Base-by-base conservation (phyloP, 2,113 vertebrate genomes). In the Lampris incognitus region DNA sequence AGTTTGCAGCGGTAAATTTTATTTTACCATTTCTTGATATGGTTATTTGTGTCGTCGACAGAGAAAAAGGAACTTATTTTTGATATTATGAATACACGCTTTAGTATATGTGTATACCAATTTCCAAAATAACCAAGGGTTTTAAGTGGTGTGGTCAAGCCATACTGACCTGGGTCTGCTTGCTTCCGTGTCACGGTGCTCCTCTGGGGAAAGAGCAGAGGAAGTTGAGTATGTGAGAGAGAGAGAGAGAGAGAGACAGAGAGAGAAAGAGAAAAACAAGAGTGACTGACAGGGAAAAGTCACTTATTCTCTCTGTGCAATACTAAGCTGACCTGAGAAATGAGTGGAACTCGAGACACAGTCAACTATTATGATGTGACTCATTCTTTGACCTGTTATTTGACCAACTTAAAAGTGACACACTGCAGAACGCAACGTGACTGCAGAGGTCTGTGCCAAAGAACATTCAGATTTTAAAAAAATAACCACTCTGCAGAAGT, bases 111-210 rank as follows among this genome's bases (percentile, higher is more conserved):
- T 24, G 24, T 24, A 24, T 24, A 24, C 24, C 24, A 24, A 24
- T 24, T 24, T 24, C 24, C 24, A 24, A 24, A 24, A 24, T 24
- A 24, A 24, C 24, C 24, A 48, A 63, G 50, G 70, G 71, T 86
- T 57, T 75, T 41, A 50, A 79, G 64, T 59, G 37, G 44, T 48
- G 55, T 13, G 62, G 72, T 77, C 77, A 58, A 79, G 73, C 24
- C 65, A 77, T 54, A 90, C 90, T 92, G 83, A 93, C 92, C 92
- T 93, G 86, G 79, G 58, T 85, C 62, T 56, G 74, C 9, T 48
- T 64, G 71, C 42, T 49, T 56, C 41, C 52, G 56, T 6, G 81
- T 69, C 40, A 73, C 41, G 52, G 77, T 48, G 64, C 48, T 84
- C 57, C 92, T 90, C 91, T 93, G 82, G 72, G 52, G 62, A 79